Evolutionary conservation across 2,888 invertebrate species (phyloP), one percentile per base, ranked within the genome.

Genomic region (Nysson spinosus): DNA sequence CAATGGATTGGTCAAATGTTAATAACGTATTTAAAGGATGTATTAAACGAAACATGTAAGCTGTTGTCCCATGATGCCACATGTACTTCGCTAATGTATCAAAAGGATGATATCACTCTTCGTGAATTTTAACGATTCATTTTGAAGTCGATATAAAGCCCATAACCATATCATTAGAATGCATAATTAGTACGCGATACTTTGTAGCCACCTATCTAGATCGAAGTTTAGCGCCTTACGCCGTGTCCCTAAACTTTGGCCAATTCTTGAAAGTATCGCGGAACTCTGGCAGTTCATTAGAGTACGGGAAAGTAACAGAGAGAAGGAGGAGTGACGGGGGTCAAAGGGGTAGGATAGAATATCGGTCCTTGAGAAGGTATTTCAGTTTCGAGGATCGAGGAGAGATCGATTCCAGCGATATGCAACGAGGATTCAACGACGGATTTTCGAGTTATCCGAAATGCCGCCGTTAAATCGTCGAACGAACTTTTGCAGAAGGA

Each of bases 381-480:
- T 66, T 60, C 46, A 37, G 49, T 42, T 37, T 60, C 54, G 49
- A 54, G 54, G 58, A 58, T 55, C 66, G 24, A 11, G 11, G 20
- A n/a, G 16, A 20, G 44, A 63, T 69, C 68, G 68, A 51, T 57
- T 47, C 19, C 42, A 26, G 12, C 44, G 47, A 68, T 56, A 67
- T 47, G 63, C 50, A 47, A 55, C 49, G 54, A 58, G 52, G 57
- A 62, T 52, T 58, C 50, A 51, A 57, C 56, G 47, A 68, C 47
- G 63, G 60, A 57, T 57, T 57, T 58, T 58, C 50, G 37, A 68
- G 50, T 63, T 64, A 60, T 54, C 50, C 60, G 51, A 60, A 69
- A 70, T 69, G 67, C 62, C 64, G 37, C 52, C 54, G 65, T 61
- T 61, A 69, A 69, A 67, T 60, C 62, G 62, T 60, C 51, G 62